Evolutionary conservation across 2,888 invertebrate genomes (phyloP).

Genomic region (Drosophila acutilabella): DNA sequence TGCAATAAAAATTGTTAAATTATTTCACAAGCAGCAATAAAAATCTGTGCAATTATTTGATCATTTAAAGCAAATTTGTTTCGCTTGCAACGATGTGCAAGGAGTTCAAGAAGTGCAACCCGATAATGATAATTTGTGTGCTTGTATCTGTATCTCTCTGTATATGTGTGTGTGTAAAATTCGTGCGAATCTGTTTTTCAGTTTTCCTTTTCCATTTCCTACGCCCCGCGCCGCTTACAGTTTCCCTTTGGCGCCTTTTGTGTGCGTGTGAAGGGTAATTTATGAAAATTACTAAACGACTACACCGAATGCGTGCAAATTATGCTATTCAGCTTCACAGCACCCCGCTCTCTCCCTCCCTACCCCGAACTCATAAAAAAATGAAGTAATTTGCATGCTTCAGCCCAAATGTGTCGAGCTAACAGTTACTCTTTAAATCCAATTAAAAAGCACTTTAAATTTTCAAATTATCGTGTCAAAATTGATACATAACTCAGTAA

Average conservation of each 20-base stretch:
- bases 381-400: neutral
- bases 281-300: conserved; percentile 80
- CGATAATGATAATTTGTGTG: conserved; percentile 61
- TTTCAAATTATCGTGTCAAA: too few relatives aligned
- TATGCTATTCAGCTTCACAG: conserved; percentile 51
- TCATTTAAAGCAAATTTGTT: conserved; percentile 62
- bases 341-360: too few relatives aligned
- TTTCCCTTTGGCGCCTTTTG: conserved; percentile 16
- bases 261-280: conserved; percentile 68
- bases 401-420: neutral
- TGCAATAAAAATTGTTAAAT: conserved; percentile 37
- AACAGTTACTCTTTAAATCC: conserved; percentile 8
- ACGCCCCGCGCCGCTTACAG: neutral
- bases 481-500: too few relatives aligned
- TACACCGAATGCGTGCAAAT: conserved; percentile 77
- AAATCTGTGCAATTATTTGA: conserved; percentile 66
- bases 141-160: neutral
- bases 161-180: conserved; percentile 12
- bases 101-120: conserved; percentile 33
- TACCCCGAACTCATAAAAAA: neutral
- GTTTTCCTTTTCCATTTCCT: neutral
- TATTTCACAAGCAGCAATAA: conserved; percentile 21
- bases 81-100: conserved; percentile 25
- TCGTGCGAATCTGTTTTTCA: conserved; percentile 34
- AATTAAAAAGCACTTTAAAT: neutral